A percentile compares a stretch with the other conserved stretches of the same genome.
phyloP scores from a whole-genome alignment of 2,888 invertebrate species.

The Hemicrepidius hirtus region DNA sequence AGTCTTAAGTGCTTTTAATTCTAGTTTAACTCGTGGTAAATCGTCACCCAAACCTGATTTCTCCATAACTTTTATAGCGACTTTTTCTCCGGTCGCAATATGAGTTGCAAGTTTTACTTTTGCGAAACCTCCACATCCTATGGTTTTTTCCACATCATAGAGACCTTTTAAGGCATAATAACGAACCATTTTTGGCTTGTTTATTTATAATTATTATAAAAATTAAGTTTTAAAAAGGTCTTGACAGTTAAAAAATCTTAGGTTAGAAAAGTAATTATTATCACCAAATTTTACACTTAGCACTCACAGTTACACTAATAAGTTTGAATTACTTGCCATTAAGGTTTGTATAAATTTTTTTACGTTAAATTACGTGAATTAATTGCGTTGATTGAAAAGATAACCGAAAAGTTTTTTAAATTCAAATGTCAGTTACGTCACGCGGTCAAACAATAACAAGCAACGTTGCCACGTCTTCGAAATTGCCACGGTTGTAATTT shows the following conservation, averaged over 20 bases:
- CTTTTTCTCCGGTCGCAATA: slow-evolving; percentile 85
- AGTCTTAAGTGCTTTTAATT: slow-evolving; percentile 83
- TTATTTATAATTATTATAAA: not conserved
- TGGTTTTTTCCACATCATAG: slow-evolving; percentile 81
- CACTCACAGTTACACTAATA: too few relatives aligned
- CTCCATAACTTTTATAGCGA: slow-evolving; percentile 89
- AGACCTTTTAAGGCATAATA: slow-evolving; percentile 76
- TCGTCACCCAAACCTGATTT: slow-evolving; percentile 83
- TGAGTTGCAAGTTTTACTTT: slow-evolving; percentile 88
- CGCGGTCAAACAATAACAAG: too few relatives aligned
- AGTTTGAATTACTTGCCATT: too few relatives aligned
- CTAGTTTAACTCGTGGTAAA: slow-evolving; percentile 81
- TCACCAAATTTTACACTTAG: too few relatives aligned
- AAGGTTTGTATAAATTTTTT: too few relatives aligned
- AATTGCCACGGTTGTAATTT: too few relatives aligned
- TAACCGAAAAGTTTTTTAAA: too few relatives aligned
- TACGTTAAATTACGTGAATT: too few relatives aligned
- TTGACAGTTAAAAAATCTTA: not conserved
- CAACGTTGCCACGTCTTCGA: too few relatives aligned
- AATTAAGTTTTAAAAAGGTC: not conserved
- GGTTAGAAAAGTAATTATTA: too few relatives aligned
- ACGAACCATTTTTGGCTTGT: slow-evolving; percentile 70
- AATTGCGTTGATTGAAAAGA: too few relatives aligned
- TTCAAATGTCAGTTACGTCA: too few relatives aligned
- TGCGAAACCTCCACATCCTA: slow-evolving; percentile 86